Evolutionary conservation across 2,888 invertebrate genomes (phyloP).

Genomic region (Physocephala rufipes): DNA sequence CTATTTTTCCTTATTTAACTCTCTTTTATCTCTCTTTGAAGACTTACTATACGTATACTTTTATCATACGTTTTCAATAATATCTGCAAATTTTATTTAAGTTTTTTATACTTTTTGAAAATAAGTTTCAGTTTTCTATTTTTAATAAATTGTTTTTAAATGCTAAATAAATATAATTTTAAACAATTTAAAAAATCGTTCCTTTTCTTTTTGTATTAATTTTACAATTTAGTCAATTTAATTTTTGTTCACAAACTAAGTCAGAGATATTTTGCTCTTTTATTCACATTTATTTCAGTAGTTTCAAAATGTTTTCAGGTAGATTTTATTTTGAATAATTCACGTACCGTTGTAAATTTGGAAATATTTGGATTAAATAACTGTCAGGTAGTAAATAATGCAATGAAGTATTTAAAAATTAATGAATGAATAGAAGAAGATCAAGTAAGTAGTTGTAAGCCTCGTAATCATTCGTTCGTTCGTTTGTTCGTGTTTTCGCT

Average conservation of each 20-base stretch:
- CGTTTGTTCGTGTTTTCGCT: no score
- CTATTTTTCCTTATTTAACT: no score
- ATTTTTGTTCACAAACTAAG: background rate
- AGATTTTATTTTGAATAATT: background rate
- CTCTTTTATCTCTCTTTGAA: no score
- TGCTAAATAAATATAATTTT: background rate
- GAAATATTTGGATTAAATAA: background rate
- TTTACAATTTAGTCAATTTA: background rate
- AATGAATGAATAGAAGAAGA: slow-evolving; percentile 15
- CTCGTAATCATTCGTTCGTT: slow-evolving; percentile 8
- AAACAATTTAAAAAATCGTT: background rate
- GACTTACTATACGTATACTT: no score
- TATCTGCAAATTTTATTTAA: no score
- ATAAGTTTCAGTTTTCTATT: background rate
- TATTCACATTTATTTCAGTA: no score
- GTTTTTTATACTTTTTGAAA: background rate
- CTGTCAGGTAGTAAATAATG: slow-evolving; percentile 8
- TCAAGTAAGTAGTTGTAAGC: background rate
- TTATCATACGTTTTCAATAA: no score
- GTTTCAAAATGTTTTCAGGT: background rate
- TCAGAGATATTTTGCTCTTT: no score
- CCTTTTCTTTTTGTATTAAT: background rate
- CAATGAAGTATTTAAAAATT: slow-evolving; percentile 31
- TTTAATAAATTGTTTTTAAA: background rate
- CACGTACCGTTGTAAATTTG: background rate